Base-by-base conservation (phyloP, 2,113 vertebrate genomes). In the Eupsittula cactorum region DNA sequence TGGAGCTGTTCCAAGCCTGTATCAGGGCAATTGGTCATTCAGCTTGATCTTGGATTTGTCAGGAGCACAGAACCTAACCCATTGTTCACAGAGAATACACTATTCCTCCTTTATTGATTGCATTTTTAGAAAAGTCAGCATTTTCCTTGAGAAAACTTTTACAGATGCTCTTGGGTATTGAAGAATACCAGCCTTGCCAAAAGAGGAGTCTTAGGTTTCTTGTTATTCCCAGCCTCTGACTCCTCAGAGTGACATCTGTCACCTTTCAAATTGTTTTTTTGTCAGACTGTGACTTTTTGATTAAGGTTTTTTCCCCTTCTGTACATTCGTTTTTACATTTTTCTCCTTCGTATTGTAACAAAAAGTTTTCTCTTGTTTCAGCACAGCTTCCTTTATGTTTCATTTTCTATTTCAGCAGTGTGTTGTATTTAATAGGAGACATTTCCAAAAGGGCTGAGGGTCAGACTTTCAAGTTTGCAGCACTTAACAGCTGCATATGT, bases 41-140 rank as follows among this genome's bases (percentile, higher is more conserved):
- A 82, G 1, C 50, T 74, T 86, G 53, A 90, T 90, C 78, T 67
- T 69, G 82, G 28, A 65, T 78, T 86, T 92, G 69, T 95, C 83
- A 92, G 86, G 52, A 93, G 29, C 7, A 7, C 73, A 82, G 52
- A 76, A 28, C 18, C 42, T 87, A 87, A 80, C 55, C 53, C 52
- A 41, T 87, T 81, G 60, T 55, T 92, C 77, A 78, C 62, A 68
- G 33, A 88, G 65, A 86, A 88, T 80, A 73, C 17, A 37, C 37
- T 46, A 23, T 39, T 86, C 65, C n/a, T 91, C 42, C 59, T 64
- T 55, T 29, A 89, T 16, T 69, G 81, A 84, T 77, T 52, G 8
- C 29, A 57, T 73, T 93, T 95, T 92, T 49, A 91, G 52, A 87
- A 65, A 92, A 89, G 86, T 97, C 91, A 96, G 93, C 93, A 84